Percentiles rank a stretch among this genome's conserved stretches.
phyloP scores from a whole-genome alignment of 2,888 invertebrate species.

The Horisme vitalbata region DNA sequence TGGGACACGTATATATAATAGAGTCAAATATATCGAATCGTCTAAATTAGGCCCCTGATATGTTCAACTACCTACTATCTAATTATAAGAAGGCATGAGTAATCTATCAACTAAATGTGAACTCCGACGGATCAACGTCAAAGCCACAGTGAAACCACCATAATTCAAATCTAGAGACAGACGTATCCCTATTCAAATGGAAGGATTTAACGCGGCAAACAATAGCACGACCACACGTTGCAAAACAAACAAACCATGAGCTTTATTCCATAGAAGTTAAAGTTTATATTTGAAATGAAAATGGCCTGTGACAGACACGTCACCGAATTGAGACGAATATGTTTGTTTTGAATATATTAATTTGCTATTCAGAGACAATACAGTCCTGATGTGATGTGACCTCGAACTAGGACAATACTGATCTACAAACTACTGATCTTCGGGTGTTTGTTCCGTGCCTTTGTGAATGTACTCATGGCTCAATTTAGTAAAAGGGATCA shows the following conservation, averaged over 20 bases:
- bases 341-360: constrained; percentile 32
- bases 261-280: constrained; percentile 7
- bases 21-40: too few relatives aligned
- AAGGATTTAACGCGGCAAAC: constrained; percentile 27
- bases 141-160: constrained; percentile 2
- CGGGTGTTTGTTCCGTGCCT: constrained; percentile 13
- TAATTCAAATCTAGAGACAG: constrained; percentile 6
- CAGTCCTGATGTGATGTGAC: constrained; percentile 19
- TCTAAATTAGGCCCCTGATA: too few relatives aligned
- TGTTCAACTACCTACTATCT: too few relatives aligned
- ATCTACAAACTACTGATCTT: not conserved
- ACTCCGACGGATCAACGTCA: too few relatives aligned
- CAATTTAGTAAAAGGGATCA: constrained; percentile 7
- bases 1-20: too few relatives aligned
- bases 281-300: constrained; percentile 2
- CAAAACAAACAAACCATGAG: not conserved
- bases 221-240: constrained; percentile 9
- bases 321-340: constrained; percentile 27
- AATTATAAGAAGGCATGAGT: too few relatives aligned
- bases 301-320: constrained; percentile 1
- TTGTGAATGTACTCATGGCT: constrained; percentile 8
- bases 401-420: constrained; percentile 8
- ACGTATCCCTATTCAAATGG: constrained; percentile 27
- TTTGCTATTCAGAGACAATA: constrained; percentile 25
- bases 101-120: too few relatives aligned